These are phyloP conservation scores for Quadroppia sp. DNA, from an alignment of 2,888 invertebrate species.

Conservation along the genomic window DNA sequence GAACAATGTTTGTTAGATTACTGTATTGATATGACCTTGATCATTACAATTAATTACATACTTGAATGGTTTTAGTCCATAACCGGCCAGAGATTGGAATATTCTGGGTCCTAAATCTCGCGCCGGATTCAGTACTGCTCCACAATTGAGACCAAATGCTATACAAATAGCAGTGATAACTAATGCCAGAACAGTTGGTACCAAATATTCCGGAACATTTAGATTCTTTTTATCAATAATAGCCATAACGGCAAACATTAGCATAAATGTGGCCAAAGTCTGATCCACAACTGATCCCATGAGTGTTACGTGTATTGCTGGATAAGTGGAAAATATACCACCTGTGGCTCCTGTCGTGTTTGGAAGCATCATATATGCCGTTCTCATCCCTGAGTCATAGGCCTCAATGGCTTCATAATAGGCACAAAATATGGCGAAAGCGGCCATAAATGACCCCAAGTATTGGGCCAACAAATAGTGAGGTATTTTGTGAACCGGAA, in stretches of 20 bases:
- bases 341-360: conserved; percentile 52
- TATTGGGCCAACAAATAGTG: conserved; percentile 53
- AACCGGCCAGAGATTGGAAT: conserved; percentile 58
- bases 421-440: conserved; percentile 41
- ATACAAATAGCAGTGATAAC: conserved; percentile 55
- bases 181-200: conserved; percentile 50
- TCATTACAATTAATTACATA: conserved; percentile 45
- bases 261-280: conserved; percentile 55
- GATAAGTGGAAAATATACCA: conserved; percentile 59
- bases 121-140: conserved; percentile 61
- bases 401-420: conserved; percentile 49
- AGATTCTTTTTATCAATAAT: conserved; percentile 56
- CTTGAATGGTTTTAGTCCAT: conserved; percentile 55
- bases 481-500: conserved; percentile 52
- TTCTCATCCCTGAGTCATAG: conserved; percentile 51
- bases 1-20: too few relatives aligned
- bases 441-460: conserved; percentile 48
- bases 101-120: conserved; percentile 59
- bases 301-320: conserved; percentile 53
- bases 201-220: conserved; percentile 52
- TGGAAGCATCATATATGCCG: conserved; percentile 46
- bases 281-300: conserved; percentile 56
- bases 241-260: conserved; percentile 55
- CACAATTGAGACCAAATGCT: conserved; percentile 58
- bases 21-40: too few relatives aligned